A percentile compares a stretch with the other conserved stretches of the same genome.
These are phyloP conservation scores for Ptilodon capucinus DNA, from an alignment of 2,888 invertebrate genomes.

Conservation along the genomic window DNA sequence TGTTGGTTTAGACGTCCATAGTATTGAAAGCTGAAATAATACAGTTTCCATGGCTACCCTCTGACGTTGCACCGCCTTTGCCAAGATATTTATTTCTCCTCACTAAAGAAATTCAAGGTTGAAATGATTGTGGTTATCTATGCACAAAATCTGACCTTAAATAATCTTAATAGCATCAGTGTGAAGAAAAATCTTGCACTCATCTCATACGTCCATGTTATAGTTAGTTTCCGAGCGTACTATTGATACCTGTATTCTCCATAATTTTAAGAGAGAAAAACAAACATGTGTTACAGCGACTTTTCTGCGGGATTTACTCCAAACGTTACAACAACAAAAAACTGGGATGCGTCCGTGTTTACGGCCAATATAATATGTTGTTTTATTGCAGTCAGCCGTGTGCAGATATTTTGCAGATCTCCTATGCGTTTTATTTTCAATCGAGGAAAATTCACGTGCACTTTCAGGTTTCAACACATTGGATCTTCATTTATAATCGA, in stretches of 20 bases:
- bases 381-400: neutral
- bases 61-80: neutral
- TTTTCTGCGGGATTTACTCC: neutral
- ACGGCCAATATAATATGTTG: neutral
- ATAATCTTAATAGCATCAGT: neutral
- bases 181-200: neutral
- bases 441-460: constrained; percentile 13
- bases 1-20: constrained; percentile 33
- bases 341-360: neutral
- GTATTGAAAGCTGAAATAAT: neutral
- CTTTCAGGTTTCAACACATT: constrained; percentile 12
- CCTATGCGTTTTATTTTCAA: constrained; percentile 7
- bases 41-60: neutral
- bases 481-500: constrained; percentile 18
- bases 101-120: neutral
- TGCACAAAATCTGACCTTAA: neutral
- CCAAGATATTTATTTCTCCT: neutral
- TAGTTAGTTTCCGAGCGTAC: neutral
- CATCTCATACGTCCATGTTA: neutral
- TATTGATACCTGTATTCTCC: neutral
- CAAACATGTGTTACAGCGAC: neutral
- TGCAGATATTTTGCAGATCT: neutral
- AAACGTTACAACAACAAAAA: neutral
- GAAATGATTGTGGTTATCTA: neutral
- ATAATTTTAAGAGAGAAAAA: neutral